phyloP scores from a whole-genome alignment of 2,797 vertebrate species.

The Anabacerthia variegaticeps region DNA sequence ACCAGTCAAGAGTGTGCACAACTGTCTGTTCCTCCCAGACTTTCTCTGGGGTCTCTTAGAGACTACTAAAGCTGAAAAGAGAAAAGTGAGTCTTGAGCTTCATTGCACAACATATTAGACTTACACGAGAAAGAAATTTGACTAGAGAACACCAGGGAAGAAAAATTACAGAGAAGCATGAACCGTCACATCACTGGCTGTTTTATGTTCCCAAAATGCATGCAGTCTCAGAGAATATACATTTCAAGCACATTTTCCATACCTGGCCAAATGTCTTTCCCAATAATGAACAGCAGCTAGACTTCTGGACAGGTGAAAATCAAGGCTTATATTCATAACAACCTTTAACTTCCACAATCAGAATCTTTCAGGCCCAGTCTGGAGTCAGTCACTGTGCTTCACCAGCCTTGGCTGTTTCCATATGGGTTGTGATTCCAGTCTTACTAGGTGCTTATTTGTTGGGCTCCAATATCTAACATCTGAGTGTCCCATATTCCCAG shows the following conservation, averaged over 20 bases:
- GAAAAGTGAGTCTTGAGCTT: neutral
- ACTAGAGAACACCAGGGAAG: neutral
- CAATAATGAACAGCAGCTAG: neutral
- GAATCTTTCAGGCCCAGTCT: neutral
- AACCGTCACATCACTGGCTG: neutral
- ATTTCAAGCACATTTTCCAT: conserved; percentile 1
- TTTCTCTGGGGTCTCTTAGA: neutral
- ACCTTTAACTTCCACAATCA: neutral
- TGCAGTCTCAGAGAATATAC: neutral
- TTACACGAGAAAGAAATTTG: neutral
- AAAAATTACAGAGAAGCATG: neutral
- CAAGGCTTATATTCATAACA: neutral
- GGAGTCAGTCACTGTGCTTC: fast-evolving
- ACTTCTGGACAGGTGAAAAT: neutral
- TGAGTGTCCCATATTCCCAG: neutral
- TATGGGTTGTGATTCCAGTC: neutral
- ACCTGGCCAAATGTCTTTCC: neutral
- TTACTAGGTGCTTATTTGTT: neutral
- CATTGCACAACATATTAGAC: neutral
- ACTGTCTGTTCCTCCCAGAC: neutral
- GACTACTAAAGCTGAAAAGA: neutral
- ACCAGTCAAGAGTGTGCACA: neutral
- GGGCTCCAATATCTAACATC: neutral
- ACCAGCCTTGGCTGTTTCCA: neutral
- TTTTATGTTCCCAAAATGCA: neutral